Conservation (phyloP, 2,113 vertebrate species). For the Oryzias melastigma region DNA sequence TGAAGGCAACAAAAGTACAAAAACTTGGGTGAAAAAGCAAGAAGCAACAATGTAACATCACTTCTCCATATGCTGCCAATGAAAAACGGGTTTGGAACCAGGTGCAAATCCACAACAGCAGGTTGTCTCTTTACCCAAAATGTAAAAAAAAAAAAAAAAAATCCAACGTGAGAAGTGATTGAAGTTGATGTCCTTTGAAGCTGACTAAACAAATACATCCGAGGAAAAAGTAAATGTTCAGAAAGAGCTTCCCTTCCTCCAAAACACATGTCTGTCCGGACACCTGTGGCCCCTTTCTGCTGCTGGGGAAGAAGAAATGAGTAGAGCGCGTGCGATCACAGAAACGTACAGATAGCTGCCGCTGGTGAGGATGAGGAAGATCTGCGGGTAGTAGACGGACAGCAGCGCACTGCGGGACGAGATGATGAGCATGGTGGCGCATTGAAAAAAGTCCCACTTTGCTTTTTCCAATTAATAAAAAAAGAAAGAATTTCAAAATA, state of each 20-base stretch:
- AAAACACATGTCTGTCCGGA: slow-evolving; percentile 27
- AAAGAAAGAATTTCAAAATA: not conserved
- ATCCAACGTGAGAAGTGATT: not conserved
- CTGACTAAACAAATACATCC: too few relatives aligned
- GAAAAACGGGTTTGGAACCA: slow-evolving; percentile 52
- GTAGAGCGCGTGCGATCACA: slow-evolving; percentile 14
- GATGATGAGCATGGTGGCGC: slow-evolving; percentile 90
- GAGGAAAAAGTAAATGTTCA: too few relatives aligned
- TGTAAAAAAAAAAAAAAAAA: not conserved
- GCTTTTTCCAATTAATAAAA: slow-evolving; percentile 30
- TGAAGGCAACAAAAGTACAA: too few relatives aligned
- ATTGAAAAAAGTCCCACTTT: slow-evolving; percentile 70
- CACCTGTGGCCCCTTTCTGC: not conserved
- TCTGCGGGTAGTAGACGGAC: slow-evolving; percentile 95
- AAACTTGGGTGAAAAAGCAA: not conserved
- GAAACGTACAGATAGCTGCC: slow-evolving; percentile 93
- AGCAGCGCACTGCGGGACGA: slow-evolving; percentile 90
- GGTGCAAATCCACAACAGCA: slow-evolving; percentile 64
- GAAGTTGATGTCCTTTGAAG: too few relatives aligned
- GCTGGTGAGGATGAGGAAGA: slow-evolving; percentile 98
- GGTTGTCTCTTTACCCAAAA: slow-evolving; percentile 58
- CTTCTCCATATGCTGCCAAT: slow-evolving; percentile 63
- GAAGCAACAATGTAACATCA: slow-evolving; percentile 20
- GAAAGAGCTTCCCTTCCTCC: too few relatives aligned
- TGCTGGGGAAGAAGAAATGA: not conserved